Evolutionary conservation across 2,113 vertebrate species (phyloP).

Genomic region (Sus scrofa): T2T-Sscrofa CM000828.6:62844001-62844500

Average conservation of each 20-base stretch:
- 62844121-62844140: conserved; percentile 98
- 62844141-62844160: conserved; percentile 97
- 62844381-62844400: neutral
- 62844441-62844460: neutral
- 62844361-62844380: conserved; percentile 91
- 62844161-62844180: conserved; percentile 99
- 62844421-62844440: neutral
- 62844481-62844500: neutral
- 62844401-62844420: fast-evolving
- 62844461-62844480: neutral
- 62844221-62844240: fast-evolving
- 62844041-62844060: no score
- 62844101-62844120: conserved; percentile 98
- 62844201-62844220: neutral
- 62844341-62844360: conserved; percentile 98
- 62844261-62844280: conserved; percentile 99
- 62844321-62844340: conserved; percentile 98
- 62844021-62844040: no score
- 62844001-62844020: neutral
- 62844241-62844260: conserved; percentile 46
- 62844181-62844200: neutral
- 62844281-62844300: conserved; percentile 97
- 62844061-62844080: conserved; percentile 98
- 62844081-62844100: conserved; percentile 98
- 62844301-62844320: conserved; percentile 99